Evolutionary conservation across 2,797 vertebrate species (phyloP), one percentile per base, ranked within the genome.

Genomic region (Pipistrellus pipistrellus): DNA sequence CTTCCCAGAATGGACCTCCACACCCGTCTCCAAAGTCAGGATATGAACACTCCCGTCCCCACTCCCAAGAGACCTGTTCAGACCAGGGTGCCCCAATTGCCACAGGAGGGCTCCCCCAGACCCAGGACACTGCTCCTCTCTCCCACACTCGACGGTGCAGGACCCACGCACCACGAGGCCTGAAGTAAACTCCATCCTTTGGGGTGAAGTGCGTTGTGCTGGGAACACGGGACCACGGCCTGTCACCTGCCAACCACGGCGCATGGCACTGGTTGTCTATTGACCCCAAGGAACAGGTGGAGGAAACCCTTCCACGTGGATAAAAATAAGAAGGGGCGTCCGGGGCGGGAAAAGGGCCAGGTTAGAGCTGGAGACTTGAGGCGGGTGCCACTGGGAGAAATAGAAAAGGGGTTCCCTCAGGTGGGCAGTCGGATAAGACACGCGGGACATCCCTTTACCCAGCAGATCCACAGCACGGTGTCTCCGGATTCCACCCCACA

Each of bases 161-260:
- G 57, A 27, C 3, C 3, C 55, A 11, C 44, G 9, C 21, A 9
- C 27, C 30, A 21, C 0, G 2, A 62, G 35, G 21, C 44, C 17
- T 4, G 38, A n/a, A 27, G 41, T 72, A 3, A 72, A 69, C 75
- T 41, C 30, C 53, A 15, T 72, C 72, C 32, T 89, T 68, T 5
- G n/a, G 55, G 41, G 32, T 18, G 23, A 76, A 69, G 10, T 35
- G 5, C 35, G 32, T 64, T 35, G 48, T 44, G 23, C 75, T 81
- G 68, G 64, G n/a, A 62, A 27, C 64, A 32, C 4, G 4, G 11
- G 53, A 17, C 69, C 25, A 5, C 23, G 32, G 17, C 46, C 20
- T 32, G 9, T 38, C 46, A 53, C 85, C 6, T 72, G 21, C 6
- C 55, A 12, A n/a, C 14, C 1, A 1, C 21, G 44, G 18, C 27